Conservation (phyloP, 23 tunicate genomes). For the Aplidium turbinatum region DNA sequence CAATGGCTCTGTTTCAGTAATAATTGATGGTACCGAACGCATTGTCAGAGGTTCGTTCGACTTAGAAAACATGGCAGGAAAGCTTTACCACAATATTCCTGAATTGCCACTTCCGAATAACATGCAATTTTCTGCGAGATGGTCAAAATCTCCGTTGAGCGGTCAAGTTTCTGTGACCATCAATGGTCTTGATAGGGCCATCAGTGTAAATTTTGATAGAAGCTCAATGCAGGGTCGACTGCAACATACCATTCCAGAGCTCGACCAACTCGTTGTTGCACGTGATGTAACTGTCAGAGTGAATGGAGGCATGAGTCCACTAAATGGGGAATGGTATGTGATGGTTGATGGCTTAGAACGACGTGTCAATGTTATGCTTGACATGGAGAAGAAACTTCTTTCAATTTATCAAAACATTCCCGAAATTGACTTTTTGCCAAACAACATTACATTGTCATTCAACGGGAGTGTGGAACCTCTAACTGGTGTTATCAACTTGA, state of each 20-base stretch:
- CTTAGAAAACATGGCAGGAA: constrained; percentile 22
- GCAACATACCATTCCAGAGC: constrained; percentile 26
- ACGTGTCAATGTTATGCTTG: constrained; percentile 1
- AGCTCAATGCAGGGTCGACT: constrained; percentile 7
- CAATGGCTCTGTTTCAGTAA: neutral
- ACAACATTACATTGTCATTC: constrained; percentile 35
- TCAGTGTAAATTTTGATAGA: constrained; percentile 5
- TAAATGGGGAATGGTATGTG: constrained; percentile 45
- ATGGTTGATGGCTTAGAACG: constrained; percentile 38
- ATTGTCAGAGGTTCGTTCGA: constrained; percentile 14
- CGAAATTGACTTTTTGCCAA: constrained; percentile 22
- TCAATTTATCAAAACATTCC: constrained; percentile 18
- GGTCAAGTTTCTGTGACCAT: constrained; percentile 19
- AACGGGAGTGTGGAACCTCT: constrained; percentile 48
- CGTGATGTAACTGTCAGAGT: constrained; percentile 35
- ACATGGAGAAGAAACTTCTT: neutral
- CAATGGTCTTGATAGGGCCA: constrained; percentile 26
- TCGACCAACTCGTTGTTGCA: constrained; percentile 39
- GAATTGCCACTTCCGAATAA: constrained; percentile 32
- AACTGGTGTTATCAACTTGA: constrained; percentile 28
- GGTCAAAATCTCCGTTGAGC: constrained; percentile 22
- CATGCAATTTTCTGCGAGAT: neutral
- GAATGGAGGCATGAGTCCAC: constrained; percentile 10
- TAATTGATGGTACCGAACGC: constrained; percentile 12
- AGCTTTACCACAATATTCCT: constrained; percentile 14